phyloP scores from a whole-genome alignment of 2,797 vertebrate genomes.

The Tolypeutes matacus region DNA sequence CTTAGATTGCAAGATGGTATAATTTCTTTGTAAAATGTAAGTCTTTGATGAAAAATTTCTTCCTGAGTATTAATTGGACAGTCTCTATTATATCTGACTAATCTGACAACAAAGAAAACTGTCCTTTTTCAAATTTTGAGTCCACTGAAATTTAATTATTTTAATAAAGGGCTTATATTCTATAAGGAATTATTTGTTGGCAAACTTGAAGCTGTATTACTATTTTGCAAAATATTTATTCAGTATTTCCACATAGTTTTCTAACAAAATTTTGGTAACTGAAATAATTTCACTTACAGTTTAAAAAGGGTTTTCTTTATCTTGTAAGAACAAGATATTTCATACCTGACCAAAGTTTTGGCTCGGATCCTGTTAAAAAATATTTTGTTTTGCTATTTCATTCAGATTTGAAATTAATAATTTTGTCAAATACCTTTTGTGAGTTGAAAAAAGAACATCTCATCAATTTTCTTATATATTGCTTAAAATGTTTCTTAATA shows the following conservation, averaged over 20 bases:
- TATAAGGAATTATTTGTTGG: background rate
- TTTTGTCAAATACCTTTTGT: background rate
- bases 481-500: background rate
- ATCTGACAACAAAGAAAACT: background rate
- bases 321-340: background rate
- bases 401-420: background rate
- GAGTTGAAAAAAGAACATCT: background rate
- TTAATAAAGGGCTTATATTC: background rate
- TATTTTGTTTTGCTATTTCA: background rate
- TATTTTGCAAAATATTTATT: background rate
- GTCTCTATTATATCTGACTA: background rate
- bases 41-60: background rate
- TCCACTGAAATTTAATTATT: background rate
- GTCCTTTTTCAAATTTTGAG: background rate
- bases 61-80: background rate
- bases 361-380: background rate
- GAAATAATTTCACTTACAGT: background rate
- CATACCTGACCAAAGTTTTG: background rate
- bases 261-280: background rate
- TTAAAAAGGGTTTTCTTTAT: background rate
- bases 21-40: background rate
- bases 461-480: background rate
- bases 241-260: background rate
- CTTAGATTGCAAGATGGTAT: background rate
- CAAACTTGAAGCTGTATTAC: background rate